Percentiles rank a stretch among this genome's conserved stretches.
Conservation (phyloP, 2,797 vertebrate species). For the Karalla daura region DNA sequence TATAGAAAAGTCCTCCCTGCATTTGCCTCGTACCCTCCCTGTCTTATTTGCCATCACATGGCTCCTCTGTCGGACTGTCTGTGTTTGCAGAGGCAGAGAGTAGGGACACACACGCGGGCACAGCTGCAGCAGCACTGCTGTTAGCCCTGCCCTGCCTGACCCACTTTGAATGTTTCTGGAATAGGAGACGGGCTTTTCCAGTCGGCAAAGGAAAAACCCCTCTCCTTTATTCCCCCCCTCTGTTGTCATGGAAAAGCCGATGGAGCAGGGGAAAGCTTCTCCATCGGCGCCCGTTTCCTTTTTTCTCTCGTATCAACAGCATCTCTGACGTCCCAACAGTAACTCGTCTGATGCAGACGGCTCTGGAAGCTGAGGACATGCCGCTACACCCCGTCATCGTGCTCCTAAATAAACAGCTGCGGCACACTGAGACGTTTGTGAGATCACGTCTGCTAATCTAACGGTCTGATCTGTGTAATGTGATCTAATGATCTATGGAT, state of each 20-base stretch:
- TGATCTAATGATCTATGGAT: slow-evolving; percentile 65
- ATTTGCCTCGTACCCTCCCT: slow-evolving; percentile 8
- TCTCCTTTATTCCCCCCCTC: slow-evolving; percentile 19
- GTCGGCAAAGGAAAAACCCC: slow-evolving; percentile 54
- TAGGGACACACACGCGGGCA: slow-evolving; percentile 26
- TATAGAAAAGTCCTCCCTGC: slow-evolving; percentile 12
- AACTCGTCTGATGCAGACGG: slow-evolving; percentile 26
- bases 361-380: slow-evolving; percentile 30
- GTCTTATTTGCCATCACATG: slow-evolving; percentile 50
- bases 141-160: slow-evolving; percentile 80
- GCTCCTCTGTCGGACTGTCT: slow-evolving; percentile 6
- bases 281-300: not conserved
- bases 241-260: slow-evolving; percentile 55
- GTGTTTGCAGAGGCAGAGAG: not conserved
- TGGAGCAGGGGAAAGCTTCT: slow-evolving; percentile 7
- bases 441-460: slow-evolving; percentile 58
- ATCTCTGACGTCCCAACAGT: slow-evolving; percentile 41
- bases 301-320: slow-evolving; percentile 32
- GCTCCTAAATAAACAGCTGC: slow-evolving; percentile 31
- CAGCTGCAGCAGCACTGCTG: slow-evolving; percentile 72
- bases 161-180: slow-evolving; percentile 83
- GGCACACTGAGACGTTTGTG: not conserved
- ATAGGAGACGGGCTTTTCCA: slow-evolving; percentile 82
- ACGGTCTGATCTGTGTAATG: slow-evolving; percentile 56
- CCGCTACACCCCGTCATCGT: slow-evolving; percentile 30